phyloP scores from a whole-genome alignment of 2,888 invertebrate genomes.

The Tenthredo notha region DNA sequence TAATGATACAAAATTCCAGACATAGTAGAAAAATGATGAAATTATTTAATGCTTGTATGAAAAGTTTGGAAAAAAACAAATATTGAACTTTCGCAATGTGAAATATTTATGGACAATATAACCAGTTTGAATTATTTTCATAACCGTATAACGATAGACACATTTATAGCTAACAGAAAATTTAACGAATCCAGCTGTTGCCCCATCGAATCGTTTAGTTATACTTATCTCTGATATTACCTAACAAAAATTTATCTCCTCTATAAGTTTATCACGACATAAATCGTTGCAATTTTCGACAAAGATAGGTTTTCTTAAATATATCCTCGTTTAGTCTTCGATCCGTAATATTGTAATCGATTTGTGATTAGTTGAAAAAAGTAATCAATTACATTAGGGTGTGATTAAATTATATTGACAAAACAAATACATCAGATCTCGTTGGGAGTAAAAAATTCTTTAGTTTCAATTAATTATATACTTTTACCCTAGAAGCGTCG shows the following conservation, averaged over 20 bases:
- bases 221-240: neutral
- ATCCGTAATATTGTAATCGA: neutral
- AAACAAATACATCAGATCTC: neutral
- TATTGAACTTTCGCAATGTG: neutral
- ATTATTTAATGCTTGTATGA: neutral
- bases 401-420: neutral
- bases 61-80: neutral
- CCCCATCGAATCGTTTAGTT: neutral
- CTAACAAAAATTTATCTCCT: neutral
- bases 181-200: neutral
- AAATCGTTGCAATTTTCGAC: neutral
- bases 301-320: neutral
- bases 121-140: slow-evolving; percentile 23
- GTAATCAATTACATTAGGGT: neutral
- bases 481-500: neutral
- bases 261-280: neutral
- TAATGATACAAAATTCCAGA: neutral
- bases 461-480: neutral
- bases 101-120: neutral
- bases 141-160: neutral
- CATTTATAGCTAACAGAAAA: neutral
- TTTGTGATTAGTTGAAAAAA: neutral
- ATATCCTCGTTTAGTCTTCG: neutral
- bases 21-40: neutral
- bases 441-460: neutral